A percentile compares a stretch with the other conserved stretches of the same genome.
Evolutionary conservation across 2,113 vertebrate species (phyloP).

Genomic region (Crotalus tigris): DNA sequence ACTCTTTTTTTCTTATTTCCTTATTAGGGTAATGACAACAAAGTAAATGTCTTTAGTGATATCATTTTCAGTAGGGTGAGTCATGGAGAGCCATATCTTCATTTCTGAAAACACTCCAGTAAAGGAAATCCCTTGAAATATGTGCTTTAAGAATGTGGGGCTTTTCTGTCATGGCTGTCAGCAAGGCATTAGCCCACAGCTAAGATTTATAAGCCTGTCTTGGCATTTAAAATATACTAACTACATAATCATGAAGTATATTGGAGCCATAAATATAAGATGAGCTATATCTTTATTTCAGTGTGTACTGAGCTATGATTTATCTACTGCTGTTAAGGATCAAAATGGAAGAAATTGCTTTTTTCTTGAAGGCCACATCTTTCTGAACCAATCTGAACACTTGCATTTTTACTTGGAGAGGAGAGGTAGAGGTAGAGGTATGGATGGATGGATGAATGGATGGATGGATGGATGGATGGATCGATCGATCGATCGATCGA

Average conservation of each 20-base stretch:
- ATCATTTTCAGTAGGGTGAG: constrained; percentile 18
- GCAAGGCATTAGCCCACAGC: not conserved
- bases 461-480: accelerated
- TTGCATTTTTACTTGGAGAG: not conserved
- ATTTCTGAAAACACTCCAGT: constrained; percentile 1
- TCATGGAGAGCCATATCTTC: constrained; percentile 22
- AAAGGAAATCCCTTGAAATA: constrained; percentile 15
- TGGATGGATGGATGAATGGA: no score
- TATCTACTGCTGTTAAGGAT: not conserved
- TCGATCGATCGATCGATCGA: accelerated
- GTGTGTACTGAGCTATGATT: not conserved
- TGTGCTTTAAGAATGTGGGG: not conserved
- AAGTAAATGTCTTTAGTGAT: constrained; percentile 15
- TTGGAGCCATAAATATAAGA: not conserved
- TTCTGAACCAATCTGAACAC: not conserved
- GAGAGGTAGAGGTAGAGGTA: no score
- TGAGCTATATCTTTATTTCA: not conserved
- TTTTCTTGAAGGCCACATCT: not conserved
- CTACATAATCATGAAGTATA: not conserved
- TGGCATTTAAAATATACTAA: not conserved
- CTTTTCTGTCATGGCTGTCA: constrained; percentile 11
- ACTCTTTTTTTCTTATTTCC: constrained; percentile 39
- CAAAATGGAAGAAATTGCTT: not conserved
- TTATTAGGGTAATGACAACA: constrained; percentile 43
- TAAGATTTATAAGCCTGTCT: not conserved